Base-by-base conservation (phyloP, 2,113 vertebrate genomes). In the Edolisoma coerulescens region DNA sequence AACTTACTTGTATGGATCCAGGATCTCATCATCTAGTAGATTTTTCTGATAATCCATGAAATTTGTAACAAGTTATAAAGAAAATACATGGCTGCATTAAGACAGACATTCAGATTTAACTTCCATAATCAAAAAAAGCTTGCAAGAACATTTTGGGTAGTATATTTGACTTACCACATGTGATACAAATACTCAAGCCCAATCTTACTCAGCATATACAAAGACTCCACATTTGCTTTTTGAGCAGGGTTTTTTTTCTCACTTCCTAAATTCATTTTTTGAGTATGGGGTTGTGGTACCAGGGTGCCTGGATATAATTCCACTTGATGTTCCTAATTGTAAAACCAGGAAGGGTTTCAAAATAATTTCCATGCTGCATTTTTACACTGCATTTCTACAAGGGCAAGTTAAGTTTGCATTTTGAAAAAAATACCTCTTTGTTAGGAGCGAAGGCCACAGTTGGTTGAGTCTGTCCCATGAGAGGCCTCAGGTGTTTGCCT, bases 381-480 rank as follows among this genome's bases (percentile, higher is more conserved):
- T 89, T 50, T 35, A 59, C 18, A 4, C 39, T 15, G 12, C n/a
- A 53, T 71, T 87, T 78, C 35, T 27, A 44, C 7, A 65, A 69
- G 57, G 27, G 37, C 61, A 28, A 41, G 45, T 47, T 37, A 28
- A 41, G 45, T 47, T 37, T 57, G 21, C 53, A 52, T 68, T 86
- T 63, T 70, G 35, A 22, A 73, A 57, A 69, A 37, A 63, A 33
- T 44, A 45, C 35, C 52, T 93, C 86, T 86, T 35, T 41, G 37
- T 47, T 79, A 71, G 50, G 44, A 89, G 69, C 12, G 74, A 97
- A 93, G 86, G 95, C 93, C 94, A 75, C 76, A n/a, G 84, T 3
- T 82, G 94, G 69, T 92, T 4, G 10, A 28, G 39, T 52, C 77
- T 82, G 71, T 44, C 60, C 28, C n/a, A 6, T 5, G 10, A 87